Evolutionary conservation across 2,888 invertebrate species (phyloP), one percentile per base, ranked within the genome.

Genomic region (Nipponacmea schrenckii): DNA sequence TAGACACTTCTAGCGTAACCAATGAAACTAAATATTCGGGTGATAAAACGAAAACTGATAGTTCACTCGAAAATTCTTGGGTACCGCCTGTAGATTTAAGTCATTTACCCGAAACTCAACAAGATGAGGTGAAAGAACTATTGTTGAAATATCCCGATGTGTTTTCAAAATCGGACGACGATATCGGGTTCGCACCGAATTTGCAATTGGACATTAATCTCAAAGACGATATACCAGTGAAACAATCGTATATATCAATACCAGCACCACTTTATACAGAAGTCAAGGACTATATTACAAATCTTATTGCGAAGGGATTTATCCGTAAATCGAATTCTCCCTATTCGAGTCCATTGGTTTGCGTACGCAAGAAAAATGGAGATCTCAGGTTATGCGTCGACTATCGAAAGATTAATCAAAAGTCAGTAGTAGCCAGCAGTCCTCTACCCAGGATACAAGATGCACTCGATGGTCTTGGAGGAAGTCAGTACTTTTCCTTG

Each of bases 331-430:
- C 63, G 10, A 64, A 39, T 14, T 63, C 46, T 39, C 56, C 15
- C 20, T 69, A 64, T 46, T 69, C 69, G 15, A 20, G 44, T 20
- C 69, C 69, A 39, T 20, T 62, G 12, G 69, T 62, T 27, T 69
- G 62, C n/a, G 69, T 69, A 17, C 69, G 69, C 8, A 69, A 69
- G 27, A 69, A 69, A 45, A 26, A 62, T 62, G 69, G 69, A 15
- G 62, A 63, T 10, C 63, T 69, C 2, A 62, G 69, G 7, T 15
- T 69, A 3, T 62, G 69, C n/a, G 27, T 24, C 17, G 69, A 69
- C 63, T 69, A 69, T 46, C 62, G 69, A 0, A 12, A 44, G 10
- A 56, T 69, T n/a, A 69, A 69, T 20, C 27, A 27, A n/a, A 50
- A 62, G 1, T 45, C 62, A 15, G 31, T 31, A 39, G 10, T 12